A percentile compares a stretch with the other conserved stretches of the same genome.
Evolutionary conservation across 2,113 vertebrate species (phyloP).

Genomic region (Gymnogyps californianus): DNA sequence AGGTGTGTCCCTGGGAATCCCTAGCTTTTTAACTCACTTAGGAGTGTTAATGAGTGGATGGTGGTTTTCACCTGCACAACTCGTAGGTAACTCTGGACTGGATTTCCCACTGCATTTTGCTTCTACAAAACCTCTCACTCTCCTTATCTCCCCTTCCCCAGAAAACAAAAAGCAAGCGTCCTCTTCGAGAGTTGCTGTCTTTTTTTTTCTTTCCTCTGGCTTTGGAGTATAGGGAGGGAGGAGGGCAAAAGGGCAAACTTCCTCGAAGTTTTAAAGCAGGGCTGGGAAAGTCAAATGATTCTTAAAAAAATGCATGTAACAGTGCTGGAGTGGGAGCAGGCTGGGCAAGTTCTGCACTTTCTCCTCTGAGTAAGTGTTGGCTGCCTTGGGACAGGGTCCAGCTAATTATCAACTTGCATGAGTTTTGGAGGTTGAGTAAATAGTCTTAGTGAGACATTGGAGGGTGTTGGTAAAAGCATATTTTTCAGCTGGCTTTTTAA

Average conservation of each 20-base stretch:
- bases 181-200: background rate
- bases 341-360: background rate
- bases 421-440: background rate
- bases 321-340: background rate
- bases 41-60: background rate
- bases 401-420: background rate
- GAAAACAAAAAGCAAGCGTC: background rate
- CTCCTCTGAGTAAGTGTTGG: background rate
- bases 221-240: background rate
- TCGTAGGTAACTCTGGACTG: background rate
- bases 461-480: background rate
- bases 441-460: background rate
- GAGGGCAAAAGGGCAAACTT: constrained; percentile 9
- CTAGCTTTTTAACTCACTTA: background rate
- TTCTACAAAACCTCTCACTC: background rate
- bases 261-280: background rate
- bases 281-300: background rate
- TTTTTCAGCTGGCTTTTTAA: background rate
- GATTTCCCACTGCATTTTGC: background rate
- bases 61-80: constrained; percentile 18
- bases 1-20: constrained; percentile 63
- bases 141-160: background rate
- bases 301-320: background rate
- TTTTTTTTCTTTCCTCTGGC: background rate
- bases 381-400: background rate